Percentiles rank a stretch among this genome's conserved stretches.
These are phyloP conservation scores for Etheostoma spectabile DNA, from an alignment of 2,113 vertebrate genomes.

Conservation along the genomic window DNA sequence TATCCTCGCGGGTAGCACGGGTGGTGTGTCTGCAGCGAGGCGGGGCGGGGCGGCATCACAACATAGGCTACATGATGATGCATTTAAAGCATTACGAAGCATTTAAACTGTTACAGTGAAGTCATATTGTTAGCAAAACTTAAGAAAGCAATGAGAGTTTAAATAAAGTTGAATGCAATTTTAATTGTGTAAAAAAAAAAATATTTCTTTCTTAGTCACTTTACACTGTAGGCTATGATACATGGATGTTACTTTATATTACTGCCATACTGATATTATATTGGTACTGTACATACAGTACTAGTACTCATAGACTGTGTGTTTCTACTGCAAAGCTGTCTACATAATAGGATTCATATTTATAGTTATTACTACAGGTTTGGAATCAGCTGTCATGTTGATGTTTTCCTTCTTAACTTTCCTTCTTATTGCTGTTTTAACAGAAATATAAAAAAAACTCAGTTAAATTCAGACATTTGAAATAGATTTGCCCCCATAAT, in stretches of 20 bases:
- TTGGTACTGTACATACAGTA: neutral
- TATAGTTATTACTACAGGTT: neutral
- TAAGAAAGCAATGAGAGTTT: neutral
- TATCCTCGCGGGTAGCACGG: accelerated
- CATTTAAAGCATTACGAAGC: conserved; percentile 5
- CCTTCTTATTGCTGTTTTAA: too few species aligned
- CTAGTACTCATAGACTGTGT: too few species aligned
- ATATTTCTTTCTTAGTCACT: neutral
- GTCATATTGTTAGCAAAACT: conserved; percentile 5
- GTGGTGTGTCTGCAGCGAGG: neutral
- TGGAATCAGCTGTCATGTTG: too few species aligned
- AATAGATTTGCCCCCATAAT: too few species aligned
- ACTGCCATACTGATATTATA: neutral
- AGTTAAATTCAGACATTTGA: too few species aligned
- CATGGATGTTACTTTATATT: neutral
- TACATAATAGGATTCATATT: neutral
- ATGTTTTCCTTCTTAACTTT: too few species aligned
- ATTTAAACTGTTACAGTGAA: neutral
- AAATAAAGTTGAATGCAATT: conserved; percentile 28
- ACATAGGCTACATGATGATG: too few species aligned
- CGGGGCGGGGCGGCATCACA: neutral
- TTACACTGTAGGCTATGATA: neutral
- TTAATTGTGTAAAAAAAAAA: neutral
- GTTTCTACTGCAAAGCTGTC: neutral
- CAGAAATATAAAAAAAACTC: too few species aligned